Evolutionary conservation across 1,140 invertebrate genomes (phyloP).

Genomic region (Battus philenor): DNA sequence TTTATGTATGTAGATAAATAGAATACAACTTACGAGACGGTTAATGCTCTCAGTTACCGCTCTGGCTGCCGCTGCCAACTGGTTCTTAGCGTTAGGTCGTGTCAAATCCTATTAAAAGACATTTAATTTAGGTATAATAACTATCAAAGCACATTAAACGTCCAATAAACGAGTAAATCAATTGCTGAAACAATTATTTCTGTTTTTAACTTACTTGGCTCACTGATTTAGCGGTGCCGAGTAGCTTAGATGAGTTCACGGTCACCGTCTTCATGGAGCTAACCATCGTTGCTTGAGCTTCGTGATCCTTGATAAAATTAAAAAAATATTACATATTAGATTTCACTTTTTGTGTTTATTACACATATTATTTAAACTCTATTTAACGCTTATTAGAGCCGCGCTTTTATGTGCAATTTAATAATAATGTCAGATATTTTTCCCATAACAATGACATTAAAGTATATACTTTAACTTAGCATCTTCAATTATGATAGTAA

Average conservation of each 20-base stretch:
- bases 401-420: no score
- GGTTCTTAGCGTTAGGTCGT: conserved; percentile 93
- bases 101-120: conserved; percentile 82
- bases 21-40: conserved; percentile 80
- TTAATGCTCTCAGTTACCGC: conserved; percentile 96
- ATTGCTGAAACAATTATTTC: no score
- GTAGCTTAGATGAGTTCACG: conserved; percentile 90
- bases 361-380: no score
- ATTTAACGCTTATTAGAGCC: no score
- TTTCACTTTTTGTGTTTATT: no score
- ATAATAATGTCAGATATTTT: no score
- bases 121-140: no score
- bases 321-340: no score
- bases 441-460: no score
- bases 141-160: conserved; percentile 15
- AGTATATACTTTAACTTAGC: no score
- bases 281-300: conserved; percentile 87
- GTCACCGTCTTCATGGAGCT: conserved; percentile 91
- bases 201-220: conserved; percentile 78
- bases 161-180: neutral
- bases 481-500: no score
- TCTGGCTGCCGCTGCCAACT: conserved; percentile 89
- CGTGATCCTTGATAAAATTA: conserved; percentile 77
- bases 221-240: conserved; percentile 91
- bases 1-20: no score